Evolutionary conservation across 2,113 vertebrate genomes (phyloP).

Genomic region (Dendropsophus ebraccatus): DNA sequence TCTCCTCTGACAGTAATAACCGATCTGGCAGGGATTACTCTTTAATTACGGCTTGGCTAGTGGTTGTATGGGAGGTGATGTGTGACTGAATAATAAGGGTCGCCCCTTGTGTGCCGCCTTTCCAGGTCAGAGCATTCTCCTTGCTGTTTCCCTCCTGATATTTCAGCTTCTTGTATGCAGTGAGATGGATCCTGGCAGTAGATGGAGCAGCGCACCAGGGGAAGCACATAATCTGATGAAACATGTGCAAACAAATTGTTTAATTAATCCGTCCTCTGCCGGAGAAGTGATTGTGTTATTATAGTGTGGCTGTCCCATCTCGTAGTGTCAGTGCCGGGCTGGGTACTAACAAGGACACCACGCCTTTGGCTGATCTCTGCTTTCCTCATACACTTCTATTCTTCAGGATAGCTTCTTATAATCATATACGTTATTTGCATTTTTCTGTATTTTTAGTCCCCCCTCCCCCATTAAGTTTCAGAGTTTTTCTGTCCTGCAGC

Average conservation of each 20-base stretch:
- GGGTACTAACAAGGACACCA: constrained; percentile 35
- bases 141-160: constrained; percentile 19
- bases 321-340: background rate
- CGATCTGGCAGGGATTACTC: background rate
- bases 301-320: background rate
- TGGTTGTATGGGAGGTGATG: background rate
- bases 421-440: constrained; percentile 16
- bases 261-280: constrained; percentile 38
- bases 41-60: background rate
- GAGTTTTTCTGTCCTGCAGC: too few species aligned
- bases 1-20: background rate
- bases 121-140: constrained; percentile 5
- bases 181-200: constrained; percentile 48
- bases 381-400: background rate
- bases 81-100: background rate
- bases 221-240: constrained; percentile 27
- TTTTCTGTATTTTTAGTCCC: background rate
- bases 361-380: constrained; percentile 15
- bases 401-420: background rate
- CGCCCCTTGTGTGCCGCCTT: background rate
- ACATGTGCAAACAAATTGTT: constrained; percentile 37
- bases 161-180: constrained; percentile 27
- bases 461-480: too few species aligned
- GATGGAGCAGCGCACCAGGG: constrained; percentile 51
- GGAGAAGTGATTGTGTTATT: constrained; percentile 1